A percentile compares a stretch with the other conserved stretches of the same genome.
Conservation (phyloP, 2,113 vertebrate species). For the Nothobranchius furzeri region DNA sequence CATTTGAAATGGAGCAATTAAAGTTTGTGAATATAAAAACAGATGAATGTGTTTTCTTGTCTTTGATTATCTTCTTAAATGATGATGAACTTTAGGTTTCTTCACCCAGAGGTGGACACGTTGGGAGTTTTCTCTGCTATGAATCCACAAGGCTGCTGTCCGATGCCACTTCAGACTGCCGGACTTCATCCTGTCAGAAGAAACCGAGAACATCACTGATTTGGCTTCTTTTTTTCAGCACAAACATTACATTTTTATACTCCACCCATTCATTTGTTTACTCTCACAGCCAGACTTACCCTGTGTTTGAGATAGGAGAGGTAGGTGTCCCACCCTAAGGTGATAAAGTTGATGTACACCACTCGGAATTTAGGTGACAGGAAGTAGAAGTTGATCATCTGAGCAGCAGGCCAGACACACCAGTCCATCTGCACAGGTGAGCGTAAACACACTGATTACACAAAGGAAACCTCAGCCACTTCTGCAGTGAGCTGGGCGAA, state of each 20-base stretch:
- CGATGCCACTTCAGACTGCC: constrained; percentile 1
- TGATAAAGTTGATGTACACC: constrained; percentile 87
- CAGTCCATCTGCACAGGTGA: constrained; percentile 82
- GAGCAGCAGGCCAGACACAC: constrained; percentile 88
- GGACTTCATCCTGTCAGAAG: constrained; percentile 44
- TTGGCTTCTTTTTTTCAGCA: too few relatives aligned
- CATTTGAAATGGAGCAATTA: neutral
- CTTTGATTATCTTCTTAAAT: neutral
- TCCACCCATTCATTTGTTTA: neutral
- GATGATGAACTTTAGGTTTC: constrained; percentile 23
- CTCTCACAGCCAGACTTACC: constrained; percentile 71
- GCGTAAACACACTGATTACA: constrained; percentile 8
- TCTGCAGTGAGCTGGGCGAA: neutral
- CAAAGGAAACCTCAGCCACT: neutral
- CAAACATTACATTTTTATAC: too few relatives aligned
- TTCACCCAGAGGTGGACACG: constrained; percentile 24
- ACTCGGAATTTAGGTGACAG: constrained; percentile 85
- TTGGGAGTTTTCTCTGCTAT: constrained; percentile 17
- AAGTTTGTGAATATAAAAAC: neutral
- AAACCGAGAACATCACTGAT: constrained; percentile 7
- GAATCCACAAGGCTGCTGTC: constrained; percentile 28
- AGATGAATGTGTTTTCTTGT: neutral
- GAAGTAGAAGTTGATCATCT: constrained; percentile 92
- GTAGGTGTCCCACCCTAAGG: constrained; percentile 92
- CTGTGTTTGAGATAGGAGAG: constrained; percentile 92